Evolutionary conservation across 2,113 vertebrate genomes (phyloP), one percentile per base, ranked within the genome.

Genomic region (Nematolebias whitei): DNA sequence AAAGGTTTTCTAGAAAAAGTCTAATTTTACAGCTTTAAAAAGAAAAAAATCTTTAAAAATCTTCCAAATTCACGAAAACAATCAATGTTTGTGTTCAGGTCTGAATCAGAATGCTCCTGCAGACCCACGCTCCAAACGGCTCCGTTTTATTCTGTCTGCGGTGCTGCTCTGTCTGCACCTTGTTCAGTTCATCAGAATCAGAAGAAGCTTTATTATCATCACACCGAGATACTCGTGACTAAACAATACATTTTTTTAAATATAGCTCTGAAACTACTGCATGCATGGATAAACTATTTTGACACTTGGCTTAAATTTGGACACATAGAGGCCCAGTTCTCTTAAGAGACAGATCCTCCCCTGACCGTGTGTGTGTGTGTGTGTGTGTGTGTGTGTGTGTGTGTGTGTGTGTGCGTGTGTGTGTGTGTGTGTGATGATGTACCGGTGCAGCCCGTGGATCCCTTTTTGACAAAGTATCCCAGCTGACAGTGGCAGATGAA

Each of bases 401-500:
- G 18, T 35, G 50, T 43, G 13, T 84, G 24, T 23, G 49, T 26
- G 23, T 83, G 49, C 82, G 24, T 32, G 40, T 39, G 49, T 40
- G 50, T 40, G 29, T 26, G 52, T 48, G 67, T 48, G 18, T 35
- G 50, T 43, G 13, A n/a, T n/a, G n/a, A n/a, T 84, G 44, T 84
- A 98, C 96, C 96, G 78, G 95, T 97, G 84, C 96, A 98, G 5
- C 96, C 95, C 0, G 93, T 94, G 16, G 95, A 94, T 54, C 95
- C 96, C 72, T 96, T 96, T 85, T 95, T 96, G 69, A 96, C 89
- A 2, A 94, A 90, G 76, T 96, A 98, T 59, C 96, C 96, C 74
- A 93, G 90, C 83, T 93, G 94, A 88, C 96, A 98, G 82, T 95
- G 95, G 71, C 96, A 99, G 87, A 98, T 95, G 85, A 98, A 98